Percentiles rank a stretch among this genome's conserved stretches.
Conservation (phyloP, 2,888 invertebrate genomes). For the Perizoma affinitatum region DNA sequence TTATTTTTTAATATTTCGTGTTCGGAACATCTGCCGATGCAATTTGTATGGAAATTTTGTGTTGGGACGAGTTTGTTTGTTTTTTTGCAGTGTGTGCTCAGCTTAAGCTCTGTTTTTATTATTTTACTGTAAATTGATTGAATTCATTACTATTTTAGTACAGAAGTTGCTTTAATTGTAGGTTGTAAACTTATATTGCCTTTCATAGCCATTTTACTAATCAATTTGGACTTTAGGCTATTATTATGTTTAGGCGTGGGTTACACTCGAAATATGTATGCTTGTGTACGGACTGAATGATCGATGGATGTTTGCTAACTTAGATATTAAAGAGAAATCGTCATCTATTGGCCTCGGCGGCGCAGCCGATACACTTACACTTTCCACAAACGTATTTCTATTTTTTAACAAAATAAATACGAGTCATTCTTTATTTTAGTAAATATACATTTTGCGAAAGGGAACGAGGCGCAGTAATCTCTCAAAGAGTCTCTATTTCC, state of each 20-base stretch:
- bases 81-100: slow-evolving; percentile 26
- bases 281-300: not conserved
- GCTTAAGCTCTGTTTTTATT: slow-evolving; percentile 31
- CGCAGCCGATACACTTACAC: too few relatives aligned
- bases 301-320: not conserved
- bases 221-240: slow-evolving; percentile 13
- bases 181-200: slow-evolving; percentile 35
- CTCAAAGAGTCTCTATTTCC: not conserved
- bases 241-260: not conserved
- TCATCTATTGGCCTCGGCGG: too few relatives aligned
- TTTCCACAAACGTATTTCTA: too few relatives aligned
- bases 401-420: too few relatives aligned
- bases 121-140: slow-evolving; percentile 40
- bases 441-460: too few relatives aligned
- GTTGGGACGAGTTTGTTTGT: slow-evolving; percentile 23
- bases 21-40: slow-evolving; percentile 29
- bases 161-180: slow-evolving; percentile 36
- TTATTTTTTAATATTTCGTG: slow-evolving; percentile 32
- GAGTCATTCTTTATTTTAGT: too few relatives aligned
- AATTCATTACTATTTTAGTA: slow-evolving; percentile 31
- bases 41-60: slow-evolving; percentile 41
- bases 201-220: slow-evolving; percentile 29
- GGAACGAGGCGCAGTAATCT: too few relatives aligned
- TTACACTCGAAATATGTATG: not conserved
- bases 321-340: not conserved